Conservation (phyloP, 2,113 vertebrate species). For the Misgurnus anguillicaudatus region DNA sequence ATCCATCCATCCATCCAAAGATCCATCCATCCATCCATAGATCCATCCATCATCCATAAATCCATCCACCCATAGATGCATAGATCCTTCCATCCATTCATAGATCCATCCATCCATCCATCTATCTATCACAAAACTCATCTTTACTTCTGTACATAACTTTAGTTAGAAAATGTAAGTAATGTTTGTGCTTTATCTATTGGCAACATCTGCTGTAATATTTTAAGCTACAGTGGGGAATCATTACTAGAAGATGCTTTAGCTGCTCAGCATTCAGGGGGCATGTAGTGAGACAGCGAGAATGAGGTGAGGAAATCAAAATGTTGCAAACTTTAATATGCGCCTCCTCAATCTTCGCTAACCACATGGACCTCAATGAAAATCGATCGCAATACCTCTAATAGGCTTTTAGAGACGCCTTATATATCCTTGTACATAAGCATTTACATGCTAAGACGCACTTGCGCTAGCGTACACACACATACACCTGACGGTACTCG, state of each 20-base stretch:
- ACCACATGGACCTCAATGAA: constrained; percentile 26
- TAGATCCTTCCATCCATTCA: no score
- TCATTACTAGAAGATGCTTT: constrained; percentile 2
- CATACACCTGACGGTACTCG: constrained; percentile 9
- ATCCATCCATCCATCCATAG: no score
- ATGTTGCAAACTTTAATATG: constrained; percentile 35
- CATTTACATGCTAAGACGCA: constrained; percentile 6
- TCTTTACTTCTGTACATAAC: neutral
- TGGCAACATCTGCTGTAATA: constrained; percentile 26
- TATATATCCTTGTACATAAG: constrained; percentile 31
- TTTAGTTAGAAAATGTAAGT: neutral
- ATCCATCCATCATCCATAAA: no score
- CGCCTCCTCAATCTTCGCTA: constrained; percentile 34
- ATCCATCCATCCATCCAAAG: no score
- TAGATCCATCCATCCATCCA: neutral
- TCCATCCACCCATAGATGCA: no score
- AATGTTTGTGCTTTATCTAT: constrained; percentile 8
- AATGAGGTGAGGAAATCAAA: constrained; percentile 38
- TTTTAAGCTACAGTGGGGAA: constrained; percentile 1
- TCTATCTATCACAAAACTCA: neutral
- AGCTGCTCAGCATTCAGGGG: neutral
- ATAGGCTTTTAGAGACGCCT: constrained; percentile 24
- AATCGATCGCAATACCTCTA: constrained; percentile 36
- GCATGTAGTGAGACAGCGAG: neutral
- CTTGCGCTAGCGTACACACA: neutral